These are phyloP conservation scores for Amazona vittata DNA, from an alignment of 2,113 vertebrate species.

Conservation along the genomic window DNA sequence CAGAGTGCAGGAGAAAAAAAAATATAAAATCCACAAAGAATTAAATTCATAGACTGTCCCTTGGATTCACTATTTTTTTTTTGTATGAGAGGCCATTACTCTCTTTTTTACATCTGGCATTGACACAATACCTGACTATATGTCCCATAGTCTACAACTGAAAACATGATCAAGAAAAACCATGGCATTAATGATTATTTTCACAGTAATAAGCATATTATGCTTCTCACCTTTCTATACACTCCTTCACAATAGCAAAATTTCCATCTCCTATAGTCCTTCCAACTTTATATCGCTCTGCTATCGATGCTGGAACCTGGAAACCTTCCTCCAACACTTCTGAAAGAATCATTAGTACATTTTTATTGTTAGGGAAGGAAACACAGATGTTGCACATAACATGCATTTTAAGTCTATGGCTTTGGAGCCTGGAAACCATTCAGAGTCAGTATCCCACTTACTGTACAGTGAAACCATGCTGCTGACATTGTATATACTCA, in stretches of 20 bases:
- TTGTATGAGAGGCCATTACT: background rate
- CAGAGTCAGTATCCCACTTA: slow-evolving; percentile 55
- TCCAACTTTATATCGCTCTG: slow-evolving; percentile 95
- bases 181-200: slow-evolving; percentile 16
- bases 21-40: background rate
- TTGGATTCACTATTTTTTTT: slow-evolving; percentile 21
- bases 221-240: slow-evolving; percentile 89
- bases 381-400: slow-evolving; percentile 71
- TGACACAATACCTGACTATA: slow-evolving; percentile 36
- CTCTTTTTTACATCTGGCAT: background rate
- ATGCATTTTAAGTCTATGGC: slow-evolving; percentile 43
- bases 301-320: slow-evolving; percentile 89
- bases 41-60: slow-evolving; percentile 5
- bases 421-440: slow-evolving; percentile 65
- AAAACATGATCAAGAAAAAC: slow-evolving; percentile 22
- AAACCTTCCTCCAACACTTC: slow-evolving; percentile 87
- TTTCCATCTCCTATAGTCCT: slow-evolving; percentile 94
- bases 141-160: slow-evolving; percentile 5
- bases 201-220: slow-evolving; percentile 22
- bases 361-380: slow-evolving; percentile 75
- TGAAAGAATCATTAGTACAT: slow-evolving; percentile 77
- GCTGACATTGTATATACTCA: slow-evolving; percentile 51
- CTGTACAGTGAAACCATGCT: slow-evolving; percentile 28
- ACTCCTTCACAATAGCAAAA: slow-evolving; percentile 97
- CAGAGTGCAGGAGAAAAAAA: background rate